These are phyloP conservation scores for Cynopterus sphinx DNA, from an alignment of 2,797 vertebrate species.

Conservation along the genomic window DNA sequence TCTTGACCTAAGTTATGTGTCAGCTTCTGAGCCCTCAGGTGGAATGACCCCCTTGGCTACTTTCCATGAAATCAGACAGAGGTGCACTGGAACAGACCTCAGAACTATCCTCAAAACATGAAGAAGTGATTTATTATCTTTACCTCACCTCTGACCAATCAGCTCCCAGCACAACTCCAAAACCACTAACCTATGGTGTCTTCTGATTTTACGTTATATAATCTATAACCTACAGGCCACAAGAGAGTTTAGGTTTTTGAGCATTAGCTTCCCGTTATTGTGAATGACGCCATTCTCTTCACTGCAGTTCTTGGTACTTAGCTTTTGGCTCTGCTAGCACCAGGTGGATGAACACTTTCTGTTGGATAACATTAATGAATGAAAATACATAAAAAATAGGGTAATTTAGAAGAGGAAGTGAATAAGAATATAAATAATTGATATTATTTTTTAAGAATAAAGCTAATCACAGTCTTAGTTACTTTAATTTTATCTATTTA, in stretches of 20 bases:
- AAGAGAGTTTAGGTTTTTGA: not conserved
- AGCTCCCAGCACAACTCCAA: not conserved
- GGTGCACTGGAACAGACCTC: not conserved
- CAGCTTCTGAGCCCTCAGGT: not conserved
- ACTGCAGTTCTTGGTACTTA: not conserved
- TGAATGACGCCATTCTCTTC: too few species aligned
- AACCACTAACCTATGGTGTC: not conserved
- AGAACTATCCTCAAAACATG: not conserved
- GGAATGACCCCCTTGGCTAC: not conserved
- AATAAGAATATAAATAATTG: not conserved
- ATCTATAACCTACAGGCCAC: not conserved
- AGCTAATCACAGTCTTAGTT: not conserved
- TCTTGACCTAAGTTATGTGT: not conserved
- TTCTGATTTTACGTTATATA: not conserved
- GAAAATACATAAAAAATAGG: not conserved
- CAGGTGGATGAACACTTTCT: too few species aligned
- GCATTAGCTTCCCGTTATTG: not conserved
- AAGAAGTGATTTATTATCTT: not conserved
- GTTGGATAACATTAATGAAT: not conserved
- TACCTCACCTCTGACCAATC: not conserved
- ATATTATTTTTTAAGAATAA: not conserved
- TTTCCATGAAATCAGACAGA: not conserved
- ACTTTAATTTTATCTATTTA: not conserved
- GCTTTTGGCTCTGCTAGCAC: not conserved
- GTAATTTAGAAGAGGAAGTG: not conserved